Conservation (phyloP, 2,797 vertebrate genomes). For the Onychomys leucogaster region DNA sequence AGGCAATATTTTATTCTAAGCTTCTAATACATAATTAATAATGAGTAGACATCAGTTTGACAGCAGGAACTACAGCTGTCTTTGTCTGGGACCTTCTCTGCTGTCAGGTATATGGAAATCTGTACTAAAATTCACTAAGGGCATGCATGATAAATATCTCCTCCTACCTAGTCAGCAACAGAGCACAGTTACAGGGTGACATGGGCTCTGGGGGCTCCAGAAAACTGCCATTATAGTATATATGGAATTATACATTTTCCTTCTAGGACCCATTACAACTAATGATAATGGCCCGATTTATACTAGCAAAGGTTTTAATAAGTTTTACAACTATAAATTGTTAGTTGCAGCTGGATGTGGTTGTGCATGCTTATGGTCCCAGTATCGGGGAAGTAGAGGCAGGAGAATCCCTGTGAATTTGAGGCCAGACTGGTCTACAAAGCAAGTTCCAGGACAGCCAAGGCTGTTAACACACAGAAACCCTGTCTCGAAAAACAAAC, state of each 20-base stretch:
- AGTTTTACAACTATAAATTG: neutral
- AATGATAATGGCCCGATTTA: neutral
- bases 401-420: neutral
- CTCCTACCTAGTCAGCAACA: neutral
- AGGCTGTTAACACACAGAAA: no score
- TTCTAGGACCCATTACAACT: neutral
- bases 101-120: neutral
- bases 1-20: neutral
- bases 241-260: neutral
- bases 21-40: neutral
- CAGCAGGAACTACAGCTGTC: neutral
- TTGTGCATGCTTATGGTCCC: neutral
- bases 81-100: neutral
- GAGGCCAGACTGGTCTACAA: neutral
- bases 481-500: no score
- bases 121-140: neutral
- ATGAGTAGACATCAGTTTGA: neutral
- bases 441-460: no score
- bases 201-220: neutral
- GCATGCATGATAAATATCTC: neutral
- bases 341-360: neutral
- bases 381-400: neutral
- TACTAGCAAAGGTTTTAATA: neutral
- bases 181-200: neutral
- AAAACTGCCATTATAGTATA: neutral